A percentile compares a stretch with the other conserved stretches of the same genome.
These are phyloP conservation scores for Melanotaenia parkinsoni DNA, from an alignment of 2,797 vertebrate species.

Conservation along the genomic window DNA sequence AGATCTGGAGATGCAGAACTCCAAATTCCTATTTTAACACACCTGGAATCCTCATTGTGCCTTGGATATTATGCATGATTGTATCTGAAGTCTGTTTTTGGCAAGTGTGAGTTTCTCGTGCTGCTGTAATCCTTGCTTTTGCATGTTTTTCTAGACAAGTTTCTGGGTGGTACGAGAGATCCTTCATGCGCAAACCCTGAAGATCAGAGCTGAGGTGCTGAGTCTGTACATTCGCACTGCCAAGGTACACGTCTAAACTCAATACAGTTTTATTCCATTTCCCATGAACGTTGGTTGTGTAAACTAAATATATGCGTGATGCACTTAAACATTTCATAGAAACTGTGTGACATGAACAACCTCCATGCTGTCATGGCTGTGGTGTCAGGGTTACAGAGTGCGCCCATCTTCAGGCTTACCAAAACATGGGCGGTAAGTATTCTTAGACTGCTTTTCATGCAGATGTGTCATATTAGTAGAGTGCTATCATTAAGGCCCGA, in stretches of 20 bases:
- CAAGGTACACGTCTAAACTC: constrained; percentile 85
- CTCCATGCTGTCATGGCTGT: constrained; percentile 98
- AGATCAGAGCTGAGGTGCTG: constrained; percentile 98
- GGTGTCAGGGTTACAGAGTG: constrained; percentile 95
- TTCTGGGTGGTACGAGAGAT: constrained; percentile 99
- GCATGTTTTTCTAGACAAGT: constrained; percentile 86
- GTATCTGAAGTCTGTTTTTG: constrained; percentile 1
- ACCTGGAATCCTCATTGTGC: constrained; percentile 29
- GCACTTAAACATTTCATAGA: constrained; percentile 77
- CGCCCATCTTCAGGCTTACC: constrained; percentile 95
- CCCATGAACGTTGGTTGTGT: background rate
- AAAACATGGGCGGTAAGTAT: constrained; percentile 99
- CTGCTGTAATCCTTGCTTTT: constrained; percentile 49
- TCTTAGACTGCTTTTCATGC: constrained; percentile 19
- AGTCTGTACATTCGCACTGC: constrained; percentile 99
- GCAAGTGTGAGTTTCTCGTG: background rate
- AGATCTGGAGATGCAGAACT: constrained; percentile 38
- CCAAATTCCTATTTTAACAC: constrained; percentile 9
- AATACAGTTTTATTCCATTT: background rate
- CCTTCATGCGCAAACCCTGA: constrained; percentile 96
- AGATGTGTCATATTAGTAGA: background rate
- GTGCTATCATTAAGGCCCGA: background rate
- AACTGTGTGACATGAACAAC: constrained; percentile 97
- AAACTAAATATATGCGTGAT: background rate
- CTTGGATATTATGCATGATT: constrained; percentile 16